Conservation (phyloP, 2,797 vertebrate species). For the Enteromius mattozi region DNA sequence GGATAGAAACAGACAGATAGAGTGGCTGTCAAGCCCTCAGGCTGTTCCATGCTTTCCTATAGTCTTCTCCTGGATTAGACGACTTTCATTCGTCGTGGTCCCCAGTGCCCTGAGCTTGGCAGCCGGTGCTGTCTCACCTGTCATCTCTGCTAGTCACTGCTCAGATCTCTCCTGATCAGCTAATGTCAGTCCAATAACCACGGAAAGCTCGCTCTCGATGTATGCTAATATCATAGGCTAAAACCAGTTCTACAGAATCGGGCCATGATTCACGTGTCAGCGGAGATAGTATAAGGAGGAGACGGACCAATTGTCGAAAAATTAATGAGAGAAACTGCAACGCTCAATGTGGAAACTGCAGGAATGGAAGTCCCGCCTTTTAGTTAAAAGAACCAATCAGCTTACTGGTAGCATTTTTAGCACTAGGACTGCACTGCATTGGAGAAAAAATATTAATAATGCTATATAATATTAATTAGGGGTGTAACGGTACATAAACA, state of each 20-base stretch:
- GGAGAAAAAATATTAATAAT: neutral
- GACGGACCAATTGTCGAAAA: neutral
- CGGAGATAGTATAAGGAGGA: neutral
- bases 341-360: neutral
- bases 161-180: conserved; percentile 71
- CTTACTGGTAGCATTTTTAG: neutral
- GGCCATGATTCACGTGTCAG: conserved; percentile 26
- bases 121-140: conserved; percentile 64
- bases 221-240: conserved; percentile 46
- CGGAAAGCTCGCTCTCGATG: conserved; percentile 6
- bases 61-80: conserved; percentile 51
- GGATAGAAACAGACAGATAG: conserved; percentile 31
- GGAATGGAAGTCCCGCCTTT: neutral
- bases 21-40: conserved; percentile 38
- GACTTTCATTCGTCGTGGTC: conserved; percentile 46
- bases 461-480: neutral
- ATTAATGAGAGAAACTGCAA: conserved; percentile 1
- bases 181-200: conserved; percentile 65
- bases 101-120: conserved; percentile 41
- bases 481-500: neutral
- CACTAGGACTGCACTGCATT: neutral
- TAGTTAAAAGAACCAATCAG: neutral
- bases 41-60: conserved; percentile 34
- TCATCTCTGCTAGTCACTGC: conserved; percentile 70
- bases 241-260: conserved; percentile 13